A percentile compares a stretch with the other conserved stretches of the same genome.
Evolutionary conservation across 2,888 invertebrate species (phyloP).

Genomic region (Tribolium freemani): DNA sequence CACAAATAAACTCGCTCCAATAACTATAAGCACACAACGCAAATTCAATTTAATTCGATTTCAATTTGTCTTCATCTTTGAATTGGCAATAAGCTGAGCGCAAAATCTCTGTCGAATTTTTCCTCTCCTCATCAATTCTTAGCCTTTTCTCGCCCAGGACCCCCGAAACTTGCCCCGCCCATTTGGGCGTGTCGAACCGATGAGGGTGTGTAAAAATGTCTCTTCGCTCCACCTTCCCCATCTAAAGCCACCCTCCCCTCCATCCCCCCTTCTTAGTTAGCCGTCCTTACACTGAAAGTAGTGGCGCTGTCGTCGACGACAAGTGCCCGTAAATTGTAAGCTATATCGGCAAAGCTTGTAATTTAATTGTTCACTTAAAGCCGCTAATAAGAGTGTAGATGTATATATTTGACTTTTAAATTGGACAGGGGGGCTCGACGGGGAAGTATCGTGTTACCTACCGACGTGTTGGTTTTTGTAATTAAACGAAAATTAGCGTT

Average conservation of each 20-base stretch:
- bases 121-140: not conserved
- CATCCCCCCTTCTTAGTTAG: slow-evolving; percentile 45
- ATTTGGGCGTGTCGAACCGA: slow-evolving; percentile 46
- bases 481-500: not conserved
- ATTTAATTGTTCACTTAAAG: slow-evolving; percentile 58
- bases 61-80: not conserved
- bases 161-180: slow-evolving; percentile 19
- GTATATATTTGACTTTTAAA: slow-evolving; percentile 47
- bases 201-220: slow-evolving; percentile 45
- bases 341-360: slow-evolving; percentile 55
- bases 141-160: not conserved
- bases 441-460: slow-evolving; percentile 14
- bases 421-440: slow-evolving; percentile 21
- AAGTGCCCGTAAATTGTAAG: slow-evolving; percentile 55
- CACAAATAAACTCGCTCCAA: not conserved
- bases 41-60: not conserved
- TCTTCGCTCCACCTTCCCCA: slow-evolving; percentile 46
- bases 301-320: slow-evolving; percentile 48
- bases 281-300: slow-evolving; percentile 49
- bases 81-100: slow-evolving; percentile 6
- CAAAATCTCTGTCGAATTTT: slow-evolving; percentile 9
- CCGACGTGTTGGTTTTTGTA: slow-evolving; percentile 1
- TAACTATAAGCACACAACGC: not conserved
- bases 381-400: slow-evolving; percentile 48
- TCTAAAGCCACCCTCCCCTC: slow-evolving; percentile 29